A percentile compares a stretch with the other conserved stretches of the same genome.
phyloP scores from a whole-genome alignment of 2,797 vertebrate genomes.

The Sebastes cheni region DNA sequence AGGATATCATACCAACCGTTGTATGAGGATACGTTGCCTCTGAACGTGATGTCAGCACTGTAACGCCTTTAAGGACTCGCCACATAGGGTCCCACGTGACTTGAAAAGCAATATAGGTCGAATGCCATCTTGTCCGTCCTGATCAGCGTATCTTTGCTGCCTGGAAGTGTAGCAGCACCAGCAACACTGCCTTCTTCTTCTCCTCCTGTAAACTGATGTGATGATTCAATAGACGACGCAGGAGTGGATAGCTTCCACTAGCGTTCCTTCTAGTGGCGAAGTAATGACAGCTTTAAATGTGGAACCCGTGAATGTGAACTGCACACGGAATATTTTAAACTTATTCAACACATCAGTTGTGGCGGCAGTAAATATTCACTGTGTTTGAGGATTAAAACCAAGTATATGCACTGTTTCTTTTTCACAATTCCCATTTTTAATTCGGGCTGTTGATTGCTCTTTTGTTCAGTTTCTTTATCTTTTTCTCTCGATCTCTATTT shows the following conservation, averaged over 20 bases:
- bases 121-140: rapidly evolving
- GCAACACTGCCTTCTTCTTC: background rate
- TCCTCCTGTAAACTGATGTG: background rate
- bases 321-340: background rate
- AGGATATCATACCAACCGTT: too few relatives aligned
- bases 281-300: background rate
- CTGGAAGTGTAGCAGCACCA: background rate
- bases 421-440: background rate
- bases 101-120: too few relatives aligned
- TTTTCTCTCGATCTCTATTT: background rate
- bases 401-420: background rate
- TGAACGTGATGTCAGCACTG: too few relatives aligned
- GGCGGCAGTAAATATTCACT: background rate
- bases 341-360: background rate
- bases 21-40: too few relatives aligned
- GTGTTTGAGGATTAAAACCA: background rate
- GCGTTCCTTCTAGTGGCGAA: background rate
- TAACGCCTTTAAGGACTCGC: too few relatives aligned
- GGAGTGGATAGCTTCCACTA: background rate
- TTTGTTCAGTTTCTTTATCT: background rate
- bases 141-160: background rate
- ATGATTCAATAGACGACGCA: background rate
- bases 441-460: background rate
- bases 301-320: background rate
- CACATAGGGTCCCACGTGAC: too few relatives aligned